Base-by-base conservation (phyloP, 1,140 invertebrate genomes). In the Rhagoletis zephyria region DNA sequence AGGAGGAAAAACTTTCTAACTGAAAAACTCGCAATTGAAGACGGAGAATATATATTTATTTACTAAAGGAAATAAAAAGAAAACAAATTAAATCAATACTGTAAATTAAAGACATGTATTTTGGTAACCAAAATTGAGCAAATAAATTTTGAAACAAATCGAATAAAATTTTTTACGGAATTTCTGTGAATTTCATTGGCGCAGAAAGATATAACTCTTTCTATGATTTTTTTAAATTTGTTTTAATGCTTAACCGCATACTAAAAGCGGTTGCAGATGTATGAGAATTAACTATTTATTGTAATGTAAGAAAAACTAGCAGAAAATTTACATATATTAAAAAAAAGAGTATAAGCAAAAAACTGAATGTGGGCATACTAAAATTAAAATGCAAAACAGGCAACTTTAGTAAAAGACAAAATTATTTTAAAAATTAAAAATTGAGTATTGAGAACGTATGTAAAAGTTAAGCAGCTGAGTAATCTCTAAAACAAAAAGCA, bases 1-100 rank as follows among this genome's bases (percentile, higher is more conserved):
- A 48, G 10, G 4, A 40, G 4, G 42, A 12, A 74, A 74, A 74
- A 14, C 45, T 74, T 63, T 74, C 74, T 81, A 81, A 56, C 74
- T 51, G 48, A 81, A 81, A 81, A 85, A 85, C 59, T 85, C 61
- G 56, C 85, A 85, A 63, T 63, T 85, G 45, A 19, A 63, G 6
- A 61, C 59, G 42, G 42, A 63, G 59, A 48, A 85, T 85, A 85
- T 85, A 85, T 85, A 85, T 85, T 63, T 85, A 85, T 85, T 81
- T 81, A 81, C 74, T 56, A 9, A 56, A 19, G n/a, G 19, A 74
- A 74, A 67, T 67, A 48, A 74, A 45, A 30, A 12, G 67, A 74
- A 81, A 56, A 56, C 10, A 56, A 56, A 81, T 74, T 48, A 45
- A 74, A 74, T 40, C 42, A 65, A 51, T 7, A 14, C 16, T 63